Base-by-base conservation (phyloP, 2,888 invertebrate genomes). In the Pammene fasciana region DNA sequence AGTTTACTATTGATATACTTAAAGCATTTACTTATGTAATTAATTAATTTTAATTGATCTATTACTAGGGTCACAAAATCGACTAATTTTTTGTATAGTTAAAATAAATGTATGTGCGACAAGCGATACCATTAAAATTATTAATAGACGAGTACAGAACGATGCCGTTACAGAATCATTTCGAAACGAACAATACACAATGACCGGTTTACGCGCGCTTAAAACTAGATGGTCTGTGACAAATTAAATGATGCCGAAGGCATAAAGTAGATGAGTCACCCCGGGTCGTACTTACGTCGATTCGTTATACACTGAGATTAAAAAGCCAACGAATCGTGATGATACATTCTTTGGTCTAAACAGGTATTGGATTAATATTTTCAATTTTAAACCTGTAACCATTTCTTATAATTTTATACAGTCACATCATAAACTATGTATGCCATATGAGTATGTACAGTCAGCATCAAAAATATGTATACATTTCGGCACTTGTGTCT, bases 221-320 rank as follows among this genome's bases (percentile, higher is more conserved):
- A 67, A 56, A 66, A 67, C 41, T 59, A 60, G 66, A 66, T 67
- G 66, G 67, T 62, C 66, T 55, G 71, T 68, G 59, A 71, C 67
- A 62, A 67, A 67, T 67, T 62, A 45, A 62, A 67, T 71, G 34
- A 64, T 59, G 57, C 59, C 57, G 56, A 68, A 56, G 55, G 56
- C 65, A 55, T 55, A 60, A 59, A 67, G 52, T 52, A 36, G 54
- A 67, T 76, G 75, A 76, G 76, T 73, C 75, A 78, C 70, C 72
- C 73, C 71, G 50, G 65, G 67, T 70, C 71, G 68, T 72, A 61
- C 64, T 68, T 41, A 75, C 68, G 72, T 67, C 70, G 72, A 77
- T 76, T 76, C 71, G 74, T 74, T 72, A 76, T 73, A 67, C 73
- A 56, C 73, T 70, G 71, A 72, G 74, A 77, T 78, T 77, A 75